Evolutionary conservation across 1,140 invertebrate genomes (phyloP), one percentile per base, ranked within the genome.

Genomic region (Nephotettix cincticeps): DNA sequence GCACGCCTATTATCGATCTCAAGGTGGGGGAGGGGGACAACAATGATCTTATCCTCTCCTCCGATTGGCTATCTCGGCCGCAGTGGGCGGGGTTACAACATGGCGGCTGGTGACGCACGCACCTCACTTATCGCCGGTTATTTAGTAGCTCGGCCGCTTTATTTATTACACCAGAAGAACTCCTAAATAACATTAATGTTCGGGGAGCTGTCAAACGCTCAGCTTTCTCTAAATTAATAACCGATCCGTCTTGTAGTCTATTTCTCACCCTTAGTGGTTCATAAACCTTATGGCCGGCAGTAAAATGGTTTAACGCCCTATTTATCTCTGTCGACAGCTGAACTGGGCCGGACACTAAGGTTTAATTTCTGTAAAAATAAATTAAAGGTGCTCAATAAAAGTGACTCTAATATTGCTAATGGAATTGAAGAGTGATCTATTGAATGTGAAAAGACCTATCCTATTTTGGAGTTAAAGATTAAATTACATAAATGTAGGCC

Each of bases 211-310:
- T 61, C 56, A 61, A 61, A 61, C 56, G 56, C 56, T 3, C 21
- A n/a, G 56, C 56, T 61, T 61, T 61, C 56, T 61, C 56, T 25
- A 61, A 61, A 61, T 61, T 61, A 61, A 61, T 61, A 61, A 61
- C 56, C 56, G 13, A 61, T 61, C 56, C 21, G 25, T 61, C 56
- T 61, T 23, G 13, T 27, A 6, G 6, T 61, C 28, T 61, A 61
- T 61, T 11, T 36, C 32, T 4, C 4, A n/a, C n/a, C n/a, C n/a
- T 4, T 36, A 36, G 32, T 36, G 32, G 32, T 36, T 6, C 32
- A 36, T 36, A 36, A 36, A 36, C 32, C 32, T 36, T 14, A 14
- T 36, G 32, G 32, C 32, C 32, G 32, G 4, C 32, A 36, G 32
- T 36, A 36, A 36, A 36, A 6, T 6, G 32, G 4, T 36, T 36